Conservation (phyloP, 2,888 invertebrate species). For the Pogonocherus hispidulus region DNA sequence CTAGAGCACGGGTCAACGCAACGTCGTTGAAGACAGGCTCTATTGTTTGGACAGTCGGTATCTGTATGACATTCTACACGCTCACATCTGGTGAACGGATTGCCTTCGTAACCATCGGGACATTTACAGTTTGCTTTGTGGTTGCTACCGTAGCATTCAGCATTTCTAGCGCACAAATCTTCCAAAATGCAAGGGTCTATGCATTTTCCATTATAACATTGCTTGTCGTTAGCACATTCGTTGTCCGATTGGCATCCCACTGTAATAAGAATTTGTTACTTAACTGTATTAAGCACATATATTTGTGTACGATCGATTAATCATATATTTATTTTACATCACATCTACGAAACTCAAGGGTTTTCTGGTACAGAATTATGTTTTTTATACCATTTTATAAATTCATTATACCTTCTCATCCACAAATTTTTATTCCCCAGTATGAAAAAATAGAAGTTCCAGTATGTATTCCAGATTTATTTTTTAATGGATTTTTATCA, state of each 20-base stretch:
- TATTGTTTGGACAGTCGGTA: slow-evolving; percentile 83
- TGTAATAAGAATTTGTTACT: slow-evolving; percentile 61
- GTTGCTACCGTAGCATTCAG: slow-evolving; percentile 85
- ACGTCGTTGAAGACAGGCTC: slow-evolving; percentile 79
- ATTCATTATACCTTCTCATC: too few species aligned
- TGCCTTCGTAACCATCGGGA: slow-evolving; percentile 81
- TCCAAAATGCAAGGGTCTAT: slow-evolving; percentile 84
- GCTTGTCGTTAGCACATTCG: slow-evolving; percentile 85
- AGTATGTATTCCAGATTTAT: too few species aligned
- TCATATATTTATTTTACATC: too few species aligned
- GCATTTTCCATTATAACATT: slow-evolving; percentile 87
- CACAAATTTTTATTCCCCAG: too few species aligned
- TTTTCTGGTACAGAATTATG: too few species aligned
- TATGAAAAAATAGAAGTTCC: too few species aligned
- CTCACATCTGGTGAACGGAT: slow-evolving; percentile 84
- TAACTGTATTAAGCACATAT: slow-evolving; percentile 2
- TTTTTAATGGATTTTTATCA: too few species aligned
- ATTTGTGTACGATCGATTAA: too few species aligned
- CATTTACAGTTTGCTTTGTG: slow-evolving; percentile 88
- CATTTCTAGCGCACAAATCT: slow-evolving; percentile 87
- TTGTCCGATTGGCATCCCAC: slow-evolving; percentile 87
- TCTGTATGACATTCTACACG: slow-evolving; percentile 84
- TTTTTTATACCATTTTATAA: too few species aligned
- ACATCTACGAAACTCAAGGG: too few species aligned
- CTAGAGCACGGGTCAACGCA: slow-evolving; percentile 85